Evolutionary conservation across 2,888 invertebrate genomes (phyloP), one percentile per base, ranked within the genome.

Genomic region (Keiferia lycopersicella): DNA sequence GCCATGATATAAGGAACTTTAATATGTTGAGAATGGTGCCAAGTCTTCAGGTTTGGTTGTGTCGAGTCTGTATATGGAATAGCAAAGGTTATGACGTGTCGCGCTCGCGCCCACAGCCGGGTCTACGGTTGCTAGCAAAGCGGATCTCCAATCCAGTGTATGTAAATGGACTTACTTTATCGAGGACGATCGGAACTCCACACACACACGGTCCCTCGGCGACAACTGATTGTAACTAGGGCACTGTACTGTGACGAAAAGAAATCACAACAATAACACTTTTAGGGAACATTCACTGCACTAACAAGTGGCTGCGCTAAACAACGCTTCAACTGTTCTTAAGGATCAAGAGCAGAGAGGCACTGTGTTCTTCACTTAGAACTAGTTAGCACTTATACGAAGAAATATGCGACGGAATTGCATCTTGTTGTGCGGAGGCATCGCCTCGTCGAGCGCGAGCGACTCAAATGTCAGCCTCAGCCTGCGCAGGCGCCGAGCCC

Each of bases 251-350:
- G 80, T 80, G 79, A 78, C 75, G 78, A 82, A 83, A 86, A 84
- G 84, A 87, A 86, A 88, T 84, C 90, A 89, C 89, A 88, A 87
- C 83, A 87, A 84, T 79, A 84, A 85, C 88, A 89, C 88, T 83
- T 83, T 76, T 76, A 71, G 74, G 71, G 71, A 83, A 79, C 82
- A 86, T 81, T 78, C 87, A 88, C 87, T 77, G 73, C 86, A 88
- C 87, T 67, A 77, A 71, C 65, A 72, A 77, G 73, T 70, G 65
- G 67, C 67, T 63, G 30, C 56, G 56, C 56, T 56, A 56, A 66
- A 62, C 68, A 72, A 70, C 69, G 78, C 88, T 62, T 91, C 90
- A 83, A 85, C 91, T 89, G 87, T 84, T 90, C 91, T 91, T 90
- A 75, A 69, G 68, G 70, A 64, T 74, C 80, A 90, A 91, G 90